A percentile compares a stretch with the other conserved stretches of the same genome.
Evolutionary conservation across 2,113 vertebrate genomes (phyloP).

Genomic region (Pristiophorus japonicus): DNA sequence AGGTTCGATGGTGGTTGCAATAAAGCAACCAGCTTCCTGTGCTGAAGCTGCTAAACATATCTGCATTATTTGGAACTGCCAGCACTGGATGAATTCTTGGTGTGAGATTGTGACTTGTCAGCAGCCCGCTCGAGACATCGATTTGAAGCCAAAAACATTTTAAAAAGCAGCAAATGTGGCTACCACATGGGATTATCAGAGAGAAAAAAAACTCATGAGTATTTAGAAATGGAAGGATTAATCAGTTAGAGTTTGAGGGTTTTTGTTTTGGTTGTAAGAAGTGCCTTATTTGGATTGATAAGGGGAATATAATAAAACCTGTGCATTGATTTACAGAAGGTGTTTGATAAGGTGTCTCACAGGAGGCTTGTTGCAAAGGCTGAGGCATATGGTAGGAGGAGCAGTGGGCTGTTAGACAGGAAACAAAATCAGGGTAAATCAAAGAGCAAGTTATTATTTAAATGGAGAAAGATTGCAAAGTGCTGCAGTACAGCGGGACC

Average conservation of each 20-base stretch:
- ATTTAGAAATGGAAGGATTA: constrained; percentile 1
- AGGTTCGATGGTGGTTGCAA: too few relatives aligned
- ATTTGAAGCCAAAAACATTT: background rate
- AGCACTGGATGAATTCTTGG: constrained; percentile 19
- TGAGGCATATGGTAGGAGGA: background rate
- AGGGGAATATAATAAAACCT: background rate
- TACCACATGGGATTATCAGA: background rate
- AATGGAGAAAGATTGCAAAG: too few relatives aligned
- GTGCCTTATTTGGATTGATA: background rate
- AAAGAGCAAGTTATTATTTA: too few relatives aligned
- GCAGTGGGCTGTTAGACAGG: background rate
- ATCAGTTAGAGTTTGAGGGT: background rate
- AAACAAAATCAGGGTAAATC: background rate
- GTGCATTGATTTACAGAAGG: background rate
- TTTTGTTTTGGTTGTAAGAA: background rate
- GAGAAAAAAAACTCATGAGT: background rate
- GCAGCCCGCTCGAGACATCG: background rate
- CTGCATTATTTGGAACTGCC: background rate
- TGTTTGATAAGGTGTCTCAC: background rate
- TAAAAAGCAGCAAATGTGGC: constrained; percentile 22
- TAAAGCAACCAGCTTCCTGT: background rate
- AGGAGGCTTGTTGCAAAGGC: background rate
- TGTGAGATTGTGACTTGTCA: constrained; percentile 6
- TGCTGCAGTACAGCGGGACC: too few relatives aligned
- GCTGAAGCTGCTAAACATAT: background rate